These are phyloP conservation scores for Drosophila parabipectinata DNA, from an alignment of 1,140 invertebrate species.

Conservation along the genomic window DNA sequence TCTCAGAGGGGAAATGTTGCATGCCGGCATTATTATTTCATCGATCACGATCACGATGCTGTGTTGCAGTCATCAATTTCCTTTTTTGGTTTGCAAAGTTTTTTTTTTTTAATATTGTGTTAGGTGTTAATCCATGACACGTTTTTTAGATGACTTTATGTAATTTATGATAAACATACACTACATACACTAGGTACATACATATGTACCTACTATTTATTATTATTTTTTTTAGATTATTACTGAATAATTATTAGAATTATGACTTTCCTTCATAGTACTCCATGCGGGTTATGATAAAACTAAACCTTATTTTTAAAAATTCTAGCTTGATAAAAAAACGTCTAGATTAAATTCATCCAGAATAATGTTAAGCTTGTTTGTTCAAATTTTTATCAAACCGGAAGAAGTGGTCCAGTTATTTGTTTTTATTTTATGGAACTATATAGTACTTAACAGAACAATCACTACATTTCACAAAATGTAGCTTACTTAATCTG, in stretches of 20 bases:
- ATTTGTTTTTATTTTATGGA: slow-evolving; percentile 5
- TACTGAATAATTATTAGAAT: no score
- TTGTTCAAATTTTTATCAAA: neutral
- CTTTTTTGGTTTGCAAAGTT: slow-evolving; percentile 5
- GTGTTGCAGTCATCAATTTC: slow-evolving; percentile 14
- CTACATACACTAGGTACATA: no score
- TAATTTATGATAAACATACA: slow-evolving; percentile 2
- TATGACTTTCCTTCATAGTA: no score
- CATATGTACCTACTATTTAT: no score
- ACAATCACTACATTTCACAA: slow-evolving; percentile 5
- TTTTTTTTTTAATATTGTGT: slow-evolving; percentile 22
- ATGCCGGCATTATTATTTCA: slow-evolving; percentile 31
- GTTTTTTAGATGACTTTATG: slow-evolving; percentile 18
- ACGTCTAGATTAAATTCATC: no score
- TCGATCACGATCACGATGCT: slow-evolving; percentile 31
- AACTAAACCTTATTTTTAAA: neutral
- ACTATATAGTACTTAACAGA: neutral
- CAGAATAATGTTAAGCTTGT: neutral
- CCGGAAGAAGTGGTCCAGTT: neutral
- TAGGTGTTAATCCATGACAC: slow-evolving; percentile 14
- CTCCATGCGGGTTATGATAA: neutral
- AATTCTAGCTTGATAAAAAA: no score
- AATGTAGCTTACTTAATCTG: slow-evolving; percentile 28
- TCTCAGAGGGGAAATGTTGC: slow-evolving; percentile 15
- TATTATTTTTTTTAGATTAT: no score